phyloP scores from a whole-genome alignment of 2,113 vertebrate species.

The Pardalotus punctatus region DNA sequence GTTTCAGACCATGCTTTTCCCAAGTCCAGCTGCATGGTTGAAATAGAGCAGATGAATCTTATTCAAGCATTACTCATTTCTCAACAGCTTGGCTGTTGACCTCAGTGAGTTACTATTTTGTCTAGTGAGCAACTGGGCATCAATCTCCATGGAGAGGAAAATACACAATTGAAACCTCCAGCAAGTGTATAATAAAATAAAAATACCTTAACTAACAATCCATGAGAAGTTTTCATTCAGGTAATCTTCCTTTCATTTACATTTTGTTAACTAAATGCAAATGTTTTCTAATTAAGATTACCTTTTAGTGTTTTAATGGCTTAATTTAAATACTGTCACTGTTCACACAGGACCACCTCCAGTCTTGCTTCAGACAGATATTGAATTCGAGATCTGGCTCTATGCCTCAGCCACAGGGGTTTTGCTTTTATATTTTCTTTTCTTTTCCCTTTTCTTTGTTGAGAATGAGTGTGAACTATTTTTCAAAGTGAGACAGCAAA shows the following conservation, averaged over 20 bases:
- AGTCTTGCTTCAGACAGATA: neutral
- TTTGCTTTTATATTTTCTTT: neutral
- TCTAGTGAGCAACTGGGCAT: neutral
- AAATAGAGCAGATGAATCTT: neutral
- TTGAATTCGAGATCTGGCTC: neutral
- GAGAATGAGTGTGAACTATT: neutral
- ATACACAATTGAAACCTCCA: neutral
- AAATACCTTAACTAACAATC: neutral
- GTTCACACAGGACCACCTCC: neutral
- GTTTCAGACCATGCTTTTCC: neutral
- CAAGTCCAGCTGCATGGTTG: neutral
- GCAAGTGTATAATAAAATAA: neutral
- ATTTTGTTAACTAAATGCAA: neutral
- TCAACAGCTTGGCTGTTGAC: neutral
- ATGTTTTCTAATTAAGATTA: neutral
- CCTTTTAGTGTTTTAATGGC: neutral
- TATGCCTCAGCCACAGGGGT: neutral
- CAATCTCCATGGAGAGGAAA: neutral
- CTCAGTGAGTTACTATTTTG: neutral
- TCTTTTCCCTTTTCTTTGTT: neutral
- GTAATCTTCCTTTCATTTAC: neutral
- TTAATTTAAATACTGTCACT: neutral
- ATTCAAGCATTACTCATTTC: neutral
- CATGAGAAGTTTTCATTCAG: neutral
- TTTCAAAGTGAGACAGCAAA: slow-evolving; percentile 20